Conservation (phyloP, 2,888 invertebrate genomes). For the Cataglyphis altisquamis region DNA sequence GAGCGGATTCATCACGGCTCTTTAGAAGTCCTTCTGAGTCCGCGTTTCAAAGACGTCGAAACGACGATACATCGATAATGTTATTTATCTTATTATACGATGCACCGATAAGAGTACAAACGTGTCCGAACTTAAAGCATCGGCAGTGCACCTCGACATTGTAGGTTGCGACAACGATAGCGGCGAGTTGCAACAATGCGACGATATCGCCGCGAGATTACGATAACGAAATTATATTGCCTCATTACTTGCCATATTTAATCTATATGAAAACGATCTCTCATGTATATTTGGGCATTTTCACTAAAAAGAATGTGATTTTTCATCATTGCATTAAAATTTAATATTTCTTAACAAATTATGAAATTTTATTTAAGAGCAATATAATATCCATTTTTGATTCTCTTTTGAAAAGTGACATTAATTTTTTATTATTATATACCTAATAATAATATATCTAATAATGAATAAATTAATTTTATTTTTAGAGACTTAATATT, state of each 20-base stretch:
- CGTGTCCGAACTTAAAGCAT: slow-evolving; percentile 40
- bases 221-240: slow-evolving; percentile 42
- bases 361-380: not conserved
- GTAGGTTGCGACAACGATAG: slow-evolving; percentile 25
- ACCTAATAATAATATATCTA: no score
- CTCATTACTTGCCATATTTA: slow-evolving; percentile 28
- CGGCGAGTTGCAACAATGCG: slow-evolving; percentile 21
- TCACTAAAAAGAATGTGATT: not conserved
- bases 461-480: no score
- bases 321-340: not conserved
- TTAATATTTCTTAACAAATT: not conserved
- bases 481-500: not conserved
- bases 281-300: not conserved
- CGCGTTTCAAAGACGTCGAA: slow-evolving; percentile 21
- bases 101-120: slow-evolving; percentile 45
- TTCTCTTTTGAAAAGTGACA: not conserved
- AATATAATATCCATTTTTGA: not conserved
- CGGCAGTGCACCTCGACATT: not conserved
- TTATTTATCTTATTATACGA: slow-evolving; percentile 26
- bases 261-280: not conserved
- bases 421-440: no score
- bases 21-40: slow-evolving; percentile 36
- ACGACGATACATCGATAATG: slow-evolving; percentile 55
- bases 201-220: slow-evolving; percentile 45
- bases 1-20: slow-evolving; percentile 21